Conservation (phyloP, 2,797 vertebrate species). For the Fratercula arctica region DNA sequence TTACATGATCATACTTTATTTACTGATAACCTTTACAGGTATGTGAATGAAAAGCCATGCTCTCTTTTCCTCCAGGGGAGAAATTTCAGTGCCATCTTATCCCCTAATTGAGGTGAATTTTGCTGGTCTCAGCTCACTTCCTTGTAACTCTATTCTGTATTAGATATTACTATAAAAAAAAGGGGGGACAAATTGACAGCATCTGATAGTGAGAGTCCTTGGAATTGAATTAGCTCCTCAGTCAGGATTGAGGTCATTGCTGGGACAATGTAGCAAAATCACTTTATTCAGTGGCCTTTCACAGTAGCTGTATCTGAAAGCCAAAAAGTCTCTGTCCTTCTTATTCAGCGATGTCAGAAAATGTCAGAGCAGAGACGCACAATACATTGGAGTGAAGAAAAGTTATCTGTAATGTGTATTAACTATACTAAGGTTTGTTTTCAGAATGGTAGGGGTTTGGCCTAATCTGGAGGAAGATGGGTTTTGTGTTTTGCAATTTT, state of each 20-base stretch:
- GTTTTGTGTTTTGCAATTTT: background rate
- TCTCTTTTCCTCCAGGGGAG: background rate
- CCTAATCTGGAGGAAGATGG: background rate
- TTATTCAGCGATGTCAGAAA: background rate
- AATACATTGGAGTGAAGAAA: background rate
- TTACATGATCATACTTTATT: background rate
- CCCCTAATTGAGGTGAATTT: constrained; percentile 49
- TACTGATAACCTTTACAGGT: background rate
- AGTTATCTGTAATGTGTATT: background rate
- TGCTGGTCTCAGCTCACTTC: constrained; percentile 50
- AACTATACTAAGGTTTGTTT: background rate
- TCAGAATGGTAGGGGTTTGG: background rate
- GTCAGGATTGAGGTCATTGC: constrained; percentile 30
- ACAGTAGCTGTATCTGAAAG: background rate
- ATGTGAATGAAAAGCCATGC: background rate
- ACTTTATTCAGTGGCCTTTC: constrained; percentile 20
- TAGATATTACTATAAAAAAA: background rate
- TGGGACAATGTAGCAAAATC: constrained; percentile 31
- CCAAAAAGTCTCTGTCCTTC: background rate
- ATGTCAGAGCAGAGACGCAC: background rate
- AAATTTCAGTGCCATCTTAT: background rate
- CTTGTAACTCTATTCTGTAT: background rate
- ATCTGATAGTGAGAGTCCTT: constrained; percentile 26
- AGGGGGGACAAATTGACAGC: constrained; percentile 13
- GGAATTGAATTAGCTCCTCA: constrained; percentile 49